Percentiles rank a stretch among this genome's conserved stretches.
Evolutionary conservation across 2,797 vertebrate genomes (phyloP).

Genomic region (Lagorchestes hirsutus): DNA sequence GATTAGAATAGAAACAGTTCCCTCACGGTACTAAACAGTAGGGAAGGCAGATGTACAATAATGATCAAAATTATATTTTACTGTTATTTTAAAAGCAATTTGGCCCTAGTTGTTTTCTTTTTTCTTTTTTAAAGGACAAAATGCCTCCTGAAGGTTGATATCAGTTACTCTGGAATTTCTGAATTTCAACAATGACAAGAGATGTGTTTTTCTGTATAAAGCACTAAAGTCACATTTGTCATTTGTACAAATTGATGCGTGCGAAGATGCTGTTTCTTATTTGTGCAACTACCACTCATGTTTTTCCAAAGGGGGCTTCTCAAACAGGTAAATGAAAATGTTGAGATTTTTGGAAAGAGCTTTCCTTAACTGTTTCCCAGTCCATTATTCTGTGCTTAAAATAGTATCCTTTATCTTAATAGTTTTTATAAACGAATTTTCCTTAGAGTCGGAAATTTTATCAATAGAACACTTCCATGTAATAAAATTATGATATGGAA

Average conservation of each 20-base stretch:
- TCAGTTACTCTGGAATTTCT: neutral
- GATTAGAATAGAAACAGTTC: slow-evolving; percentile 37
- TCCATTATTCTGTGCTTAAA: slow-evolving; percentile 12
- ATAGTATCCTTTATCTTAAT: neutral
- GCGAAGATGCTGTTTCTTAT: neutral
- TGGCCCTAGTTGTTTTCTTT: neutral
- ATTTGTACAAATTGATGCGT: neutral
- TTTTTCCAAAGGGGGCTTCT: slow-evolving; percentile 19
- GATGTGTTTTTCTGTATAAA: neutral
- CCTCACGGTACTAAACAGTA: neutral
- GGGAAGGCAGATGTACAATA: neutral
- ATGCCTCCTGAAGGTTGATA: slow-evolving; percentile 2
- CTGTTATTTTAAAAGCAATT: slow-evolving; percentile 35
- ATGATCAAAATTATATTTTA: slow-evolving; percentile 6
- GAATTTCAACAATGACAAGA: neutral
- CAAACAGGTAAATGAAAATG: slow-evolving; percentile 51
- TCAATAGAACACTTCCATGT: neutral
- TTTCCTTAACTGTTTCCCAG: slow-evolving; percentile 25
- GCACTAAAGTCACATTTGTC: neutral
- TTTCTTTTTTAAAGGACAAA: neutral
- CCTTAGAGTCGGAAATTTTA: slow-evolving; percentile 11
- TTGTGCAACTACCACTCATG: neutral
- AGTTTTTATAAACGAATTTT: slow-evolving; percentile 5
- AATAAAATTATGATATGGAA: neutral
- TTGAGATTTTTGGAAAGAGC: neutral